Evolutionary conservation across 1,140 invertebrate species (phyloP), one percentile per base, ranked within the genome.

Genomic region (Musca domestica): DNA sequence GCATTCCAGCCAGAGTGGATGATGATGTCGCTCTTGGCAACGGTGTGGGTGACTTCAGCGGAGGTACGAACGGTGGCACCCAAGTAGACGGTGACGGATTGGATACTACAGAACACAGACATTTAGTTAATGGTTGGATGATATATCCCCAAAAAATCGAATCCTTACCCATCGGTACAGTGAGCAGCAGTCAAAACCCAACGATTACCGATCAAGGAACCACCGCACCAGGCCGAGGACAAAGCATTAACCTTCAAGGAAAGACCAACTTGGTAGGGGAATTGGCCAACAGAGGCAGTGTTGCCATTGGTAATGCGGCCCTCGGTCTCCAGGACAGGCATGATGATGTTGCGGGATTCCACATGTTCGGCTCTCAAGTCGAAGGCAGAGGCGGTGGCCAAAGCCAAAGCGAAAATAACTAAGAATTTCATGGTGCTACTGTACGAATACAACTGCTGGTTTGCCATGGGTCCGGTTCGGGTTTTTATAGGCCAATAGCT

Each of bases 161-260:
- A 5, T 9, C 30, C 9, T 69, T 71, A 77, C 73, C 72, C 83
- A 73, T 84, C 81, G 0, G 78, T 80, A 67, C 87, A 88, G 73
- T 88, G 87, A 52, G 86, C 87, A 17, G 87, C 86, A n/a, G 86
- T 88, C 41, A 88, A 65, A 22, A 88, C 77, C 84, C 85, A 87
- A 54, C 77, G 73, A 23, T 84, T 75, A 27, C 83, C 83, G 48
- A 88, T 84, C 20, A 88, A 69, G 10, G 83, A 84, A 12, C 86
- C 86, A 68, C 85, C 86, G 72, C 87, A 88, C 72, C 71, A 80
- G 66, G 74, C 71, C 9, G 69, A 71, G 20, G 66, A 67, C 0
- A 69, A 1, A 22, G 65, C 51, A 34, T 22, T 73, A 51, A 76
- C 0, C 58, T 73, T 78, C 14, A 83, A 72, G 47, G 71, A 69